Evolutionary conservation across 92 coral and sea anemone species (phyloP).

Genomic region (Umimayanthus chanpuru): DNA sequence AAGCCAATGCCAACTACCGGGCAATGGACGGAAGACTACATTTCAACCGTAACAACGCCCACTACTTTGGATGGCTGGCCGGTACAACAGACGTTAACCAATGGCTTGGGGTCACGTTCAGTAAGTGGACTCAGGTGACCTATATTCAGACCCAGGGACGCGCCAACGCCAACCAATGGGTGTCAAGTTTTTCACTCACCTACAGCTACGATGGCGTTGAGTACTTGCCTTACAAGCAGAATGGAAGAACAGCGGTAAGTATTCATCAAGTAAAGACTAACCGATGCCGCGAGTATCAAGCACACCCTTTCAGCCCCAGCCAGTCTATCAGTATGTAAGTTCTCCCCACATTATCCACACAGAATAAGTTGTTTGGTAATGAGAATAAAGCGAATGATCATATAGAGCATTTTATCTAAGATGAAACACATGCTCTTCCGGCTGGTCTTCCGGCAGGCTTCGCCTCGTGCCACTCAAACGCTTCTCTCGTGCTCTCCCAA

Average conservation of each 20-base stretch:
- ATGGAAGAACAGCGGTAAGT: constrained; percentile 33
- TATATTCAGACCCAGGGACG: constrained; percentile 54
- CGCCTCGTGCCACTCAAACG: too few relatives aligned
- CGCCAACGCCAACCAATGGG: constrained; percentile 43
- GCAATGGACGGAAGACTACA: constrained; percentile 41
- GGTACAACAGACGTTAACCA: constrained; percentile 5
- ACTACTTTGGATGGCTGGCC: constrained; percentile 44
- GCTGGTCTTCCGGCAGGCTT: too few relatives aligned
- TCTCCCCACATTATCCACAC: too few relatives aligned
- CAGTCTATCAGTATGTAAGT: too few relatives aligned
- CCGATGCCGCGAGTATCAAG: not conserved
- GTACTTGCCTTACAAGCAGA: constrained; percentile 1
- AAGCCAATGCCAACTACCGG: not conserved
- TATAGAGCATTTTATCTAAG: too few relatives aligned
- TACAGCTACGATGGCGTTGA: constrained; percentile 43
- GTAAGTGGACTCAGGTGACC: constrained; percentile 40
- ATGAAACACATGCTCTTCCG: too few relatives aligned
- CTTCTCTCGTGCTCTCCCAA: too few relatives aligned
- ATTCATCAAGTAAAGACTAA: not conserved
- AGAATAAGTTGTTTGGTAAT: too few relatives aligned
- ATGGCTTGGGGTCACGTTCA: constrained; percentile 48
- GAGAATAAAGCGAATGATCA: too few relatives aligned
- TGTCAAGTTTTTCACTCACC: constrained; percentile 38
- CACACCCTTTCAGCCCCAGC: too few relatives aligned
- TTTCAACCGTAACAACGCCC: constrained; percentile 11